Conservation (phyloP, 2,888 invertebrate species). For the Magallana nippona region DNA sequence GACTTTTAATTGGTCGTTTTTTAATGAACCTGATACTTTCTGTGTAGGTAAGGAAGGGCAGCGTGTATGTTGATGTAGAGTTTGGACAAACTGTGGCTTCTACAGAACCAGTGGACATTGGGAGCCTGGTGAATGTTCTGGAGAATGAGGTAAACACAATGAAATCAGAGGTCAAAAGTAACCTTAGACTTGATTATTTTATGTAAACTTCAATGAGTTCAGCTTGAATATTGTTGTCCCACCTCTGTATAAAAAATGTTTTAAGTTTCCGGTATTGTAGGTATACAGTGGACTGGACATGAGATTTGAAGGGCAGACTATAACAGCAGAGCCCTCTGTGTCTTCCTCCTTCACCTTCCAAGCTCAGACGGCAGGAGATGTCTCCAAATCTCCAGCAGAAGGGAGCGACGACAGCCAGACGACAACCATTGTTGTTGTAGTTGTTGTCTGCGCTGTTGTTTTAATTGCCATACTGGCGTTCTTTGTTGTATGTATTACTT, state of each 20-base stretch:
- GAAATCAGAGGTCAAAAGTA: too few relatives aligned
- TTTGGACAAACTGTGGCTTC: background rate
- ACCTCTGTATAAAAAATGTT: background rate
- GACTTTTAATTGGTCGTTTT: too few relatives aligned
- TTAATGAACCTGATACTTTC: too few relatives aligned
- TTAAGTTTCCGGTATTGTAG: background rate
- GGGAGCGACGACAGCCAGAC: background rate
- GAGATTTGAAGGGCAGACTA: conserved; percentile 21
- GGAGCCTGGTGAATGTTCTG: conserved; percentile 39
- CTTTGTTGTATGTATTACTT: conserved; percentile 30
- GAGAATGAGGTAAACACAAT: conserved; percentile 41
- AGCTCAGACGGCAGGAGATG: conserved; percentile 16
- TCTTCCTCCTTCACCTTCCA: conserved; percentile 30
- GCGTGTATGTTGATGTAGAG: conserved; percentile 44
- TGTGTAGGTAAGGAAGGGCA: conserved; percentile 44
- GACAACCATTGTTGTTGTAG: conserved; percentile 32
- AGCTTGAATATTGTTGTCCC: too few relatives aligned
- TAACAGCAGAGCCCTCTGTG: conserved; percentile 36
- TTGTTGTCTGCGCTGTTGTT: conserved; percentile 7
- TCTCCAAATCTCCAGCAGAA: background rate
- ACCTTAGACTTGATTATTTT: too few relatives aligned
- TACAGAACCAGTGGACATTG: conserved; percentile 22
- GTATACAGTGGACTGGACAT: conserved; percentile 40
- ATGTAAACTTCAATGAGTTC: too few relatives aligned
- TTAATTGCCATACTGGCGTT: conserved; percentile 7